A percentile compares a stretch with the other conserved stretches of the same genome.
phyloP scores from a whole-genome alignment of 2,888 invertebrate species.

The Pandemis cinnamomeana region DNA sequence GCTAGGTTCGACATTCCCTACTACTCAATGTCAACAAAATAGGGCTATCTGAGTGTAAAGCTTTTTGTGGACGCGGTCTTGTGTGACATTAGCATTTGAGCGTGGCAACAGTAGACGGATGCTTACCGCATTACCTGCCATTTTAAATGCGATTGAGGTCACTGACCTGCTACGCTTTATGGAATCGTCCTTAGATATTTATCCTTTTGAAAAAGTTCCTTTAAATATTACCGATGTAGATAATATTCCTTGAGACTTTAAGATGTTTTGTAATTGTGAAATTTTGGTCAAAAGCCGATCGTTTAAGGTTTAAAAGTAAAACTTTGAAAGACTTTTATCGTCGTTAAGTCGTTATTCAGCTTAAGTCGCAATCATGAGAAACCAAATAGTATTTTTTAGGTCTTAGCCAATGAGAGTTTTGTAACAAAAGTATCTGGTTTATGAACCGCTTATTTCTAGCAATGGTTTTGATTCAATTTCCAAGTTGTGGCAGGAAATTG shows the following conservation, averaged over 20 bases:
- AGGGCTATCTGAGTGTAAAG: not conserved
- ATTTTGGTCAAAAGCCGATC: too few relatives aligned
- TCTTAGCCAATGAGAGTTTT: not conserved
- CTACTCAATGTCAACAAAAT: not conserved
- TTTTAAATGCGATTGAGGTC: slow-evolving; percentile 18
- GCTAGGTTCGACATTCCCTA: not conserved
- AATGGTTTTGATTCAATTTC: slow-evolving; percentile 25
- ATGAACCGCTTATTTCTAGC: not conserved
- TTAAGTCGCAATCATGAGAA: too few relatives aligned
- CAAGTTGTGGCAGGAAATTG: slow-evolving; percentile 27
- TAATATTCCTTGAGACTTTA: too few relatives aligned
- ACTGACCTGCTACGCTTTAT: not conserved
- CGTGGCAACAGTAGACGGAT: slow-evolving; percentile 20
- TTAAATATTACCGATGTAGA: too few relatives aligned
- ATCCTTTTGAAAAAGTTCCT: too few relatives aligned
- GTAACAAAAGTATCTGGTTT: not conserved
- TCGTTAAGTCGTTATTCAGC: too few relatives aligned
- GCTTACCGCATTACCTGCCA: not conserved
- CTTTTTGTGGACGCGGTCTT: not conserved
- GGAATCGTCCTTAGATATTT: too few relatives aligned
- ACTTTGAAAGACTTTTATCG: too few relatives aligned
- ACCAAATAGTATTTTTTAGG: too few relatives aligned
- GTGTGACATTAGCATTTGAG: slow-evolving; percentile 12
- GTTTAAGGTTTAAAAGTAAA: too few relatives aligned
- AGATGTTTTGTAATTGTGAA: too few relatives aligned